phyloP scores from a whole-genome alignment of 2,113 vertebrate genomes.

The Tiliqua scincoides region DNA sequence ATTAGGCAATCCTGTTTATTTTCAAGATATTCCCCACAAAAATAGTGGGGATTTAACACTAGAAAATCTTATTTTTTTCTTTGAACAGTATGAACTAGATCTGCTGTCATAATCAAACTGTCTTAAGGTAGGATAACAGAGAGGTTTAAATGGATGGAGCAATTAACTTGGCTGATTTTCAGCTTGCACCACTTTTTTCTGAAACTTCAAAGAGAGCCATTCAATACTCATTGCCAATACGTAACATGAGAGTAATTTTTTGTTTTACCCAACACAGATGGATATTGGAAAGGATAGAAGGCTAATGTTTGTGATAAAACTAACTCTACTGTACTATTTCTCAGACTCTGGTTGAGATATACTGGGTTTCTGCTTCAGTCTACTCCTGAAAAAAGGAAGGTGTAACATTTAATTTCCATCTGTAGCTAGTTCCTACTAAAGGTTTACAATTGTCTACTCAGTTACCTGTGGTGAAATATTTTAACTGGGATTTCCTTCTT shows the following conservation, averaged over 20 bases:
- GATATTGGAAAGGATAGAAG: neutral
- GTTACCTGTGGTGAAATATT: neutral
- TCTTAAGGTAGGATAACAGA: neutral
- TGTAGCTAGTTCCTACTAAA: neutral
- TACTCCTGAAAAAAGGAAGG: neutral
- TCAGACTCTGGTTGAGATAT: neutral
- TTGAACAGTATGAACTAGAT: too few species aligned
- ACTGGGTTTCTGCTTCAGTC: neutral
- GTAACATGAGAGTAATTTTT: neutral
- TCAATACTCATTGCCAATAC: neutral
- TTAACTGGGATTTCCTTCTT: too few species aligned
- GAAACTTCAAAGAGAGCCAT: neutral
- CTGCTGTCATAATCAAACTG: too few species aligned
- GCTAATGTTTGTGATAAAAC: neutral
- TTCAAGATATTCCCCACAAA: neutral
- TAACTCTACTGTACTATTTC: neutral
- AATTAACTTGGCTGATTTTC: neutral
- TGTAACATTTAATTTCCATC: neutral
- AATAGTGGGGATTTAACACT: too few species aligned
- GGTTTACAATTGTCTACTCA: neutral
- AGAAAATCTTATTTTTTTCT: neutral
- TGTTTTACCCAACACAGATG: neutral
- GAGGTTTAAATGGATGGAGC: neutral
- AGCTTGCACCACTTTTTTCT: neutral
- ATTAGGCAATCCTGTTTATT: neutral